These are phyloP conservation scores for Pogona vitticeps DNA, from an alignment of 2,113 vertebrate species.

Conservation along the genomic window DNA sequence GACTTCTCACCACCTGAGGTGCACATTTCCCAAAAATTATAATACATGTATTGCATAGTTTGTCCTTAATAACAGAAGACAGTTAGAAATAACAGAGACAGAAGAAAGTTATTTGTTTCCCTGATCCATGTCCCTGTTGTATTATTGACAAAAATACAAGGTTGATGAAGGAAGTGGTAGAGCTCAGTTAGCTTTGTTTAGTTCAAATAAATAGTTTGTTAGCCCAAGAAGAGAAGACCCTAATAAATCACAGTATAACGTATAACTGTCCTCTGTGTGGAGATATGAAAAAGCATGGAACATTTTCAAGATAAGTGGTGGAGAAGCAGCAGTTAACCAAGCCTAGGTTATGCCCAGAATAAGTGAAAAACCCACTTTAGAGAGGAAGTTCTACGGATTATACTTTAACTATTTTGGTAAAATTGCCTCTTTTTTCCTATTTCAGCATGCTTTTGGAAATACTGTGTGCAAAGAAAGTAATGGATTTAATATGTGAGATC, in stretches of 20 bases:
- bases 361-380: background rate
- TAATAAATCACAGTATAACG: too few relatives aligned
- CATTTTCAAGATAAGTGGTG: background rate
- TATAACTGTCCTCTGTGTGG: background rate
- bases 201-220: background rate
- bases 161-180: background rate
- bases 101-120: too few relatives aligned
- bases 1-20: too few relatives aligned
- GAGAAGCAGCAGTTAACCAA: too few relatives aligned
- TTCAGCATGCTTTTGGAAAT: conserved; percentile 56
- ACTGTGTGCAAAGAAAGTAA: conserved; percentile 42
- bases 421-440: background rate
- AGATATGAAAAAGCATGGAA: background rate
- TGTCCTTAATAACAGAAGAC: too few relatives aligned
- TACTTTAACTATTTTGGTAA: background rate
- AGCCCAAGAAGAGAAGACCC: too few relatives aligned
- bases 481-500: background rate
- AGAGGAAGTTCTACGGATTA: background rate
- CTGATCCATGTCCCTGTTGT: background rate
- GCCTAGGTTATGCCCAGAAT: background rate
- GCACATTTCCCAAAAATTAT: too few relatives aligned
- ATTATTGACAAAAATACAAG: background rate
- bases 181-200: background rate
- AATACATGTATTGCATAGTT: too few relatives aligned
- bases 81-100: too few relatives aligned